phyloP scores from a whole-genome alignment of 2,113 vertebrate genomes.

The Cyprinodon brontotheroides region DNA sequence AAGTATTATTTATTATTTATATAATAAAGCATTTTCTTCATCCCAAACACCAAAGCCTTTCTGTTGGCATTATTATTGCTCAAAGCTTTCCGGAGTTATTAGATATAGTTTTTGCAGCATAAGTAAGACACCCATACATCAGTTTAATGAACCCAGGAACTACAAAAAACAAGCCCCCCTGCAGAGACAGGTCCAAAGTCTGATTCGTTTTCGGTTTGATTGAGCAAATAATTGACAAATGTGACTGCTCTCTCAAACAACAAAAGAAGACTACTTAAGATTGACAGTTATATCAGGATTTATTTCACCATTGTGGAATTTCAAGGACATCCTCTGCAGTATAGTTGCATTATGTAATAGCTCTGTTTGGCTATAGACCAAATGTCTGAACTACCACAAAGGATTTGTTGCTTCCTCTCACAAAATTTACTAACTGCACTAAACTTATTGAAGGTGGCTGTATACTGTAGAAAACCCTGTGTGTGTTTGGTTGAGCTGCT shows the following conservation, averaged over 20 bases:
- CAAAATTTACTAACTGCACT: slow-evolving; percentile 20
- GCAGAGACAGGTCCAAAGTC: slow-evolving; percentile 69
- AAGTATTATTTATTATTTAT: too few relatives aligned
- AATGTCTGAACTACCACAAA: slow-evolving; percentile 37
- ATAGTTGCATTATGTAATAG: slow-evolving; percentile 44
- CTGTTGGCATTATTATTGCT: too few relatives aligned
- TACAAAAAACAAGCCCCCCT: slow-evolving; percentile 41
- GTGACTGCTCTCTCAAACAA: slow-evolving; percentile 15
- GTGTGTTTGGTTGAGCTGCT: not conserved
- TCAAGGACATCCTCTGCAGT: slow-evolving; percentile 1
- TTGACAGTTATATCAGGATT: slow-evolving; percentile 12
- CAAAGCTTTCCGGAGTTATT: too few relatives aligned
- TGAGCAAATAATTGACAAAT: slow-evolving; percentile 73
- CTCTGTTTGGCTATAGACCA: slow-evolving; percentile 27
- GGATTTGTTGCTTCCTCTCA: slow-evolving; percentile 31
- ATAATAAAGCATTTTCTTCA: too few relatives aligned
- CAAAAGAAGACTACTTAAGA: slow-evolving; percentile 5
- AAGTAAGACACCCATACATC: not conserved
- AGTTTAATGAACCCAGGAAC: slow-evolving; percentile 18
- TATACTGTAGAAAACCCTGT: not conserved
- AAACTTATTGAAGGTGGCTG: slow-evolving; percentile 5
- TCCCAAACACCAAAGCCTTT: too few relatives aligned
- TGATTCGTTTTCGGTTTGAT: slow-evolving; percentile 45
- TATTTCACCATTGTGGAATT: slow-evolving; percentile 40
- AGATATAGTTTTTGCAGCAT: too few relatives aligned